Base-by-base conservation (phyloP, 2,888 invertebrate species). In the Griposia aprilina region DNA sequence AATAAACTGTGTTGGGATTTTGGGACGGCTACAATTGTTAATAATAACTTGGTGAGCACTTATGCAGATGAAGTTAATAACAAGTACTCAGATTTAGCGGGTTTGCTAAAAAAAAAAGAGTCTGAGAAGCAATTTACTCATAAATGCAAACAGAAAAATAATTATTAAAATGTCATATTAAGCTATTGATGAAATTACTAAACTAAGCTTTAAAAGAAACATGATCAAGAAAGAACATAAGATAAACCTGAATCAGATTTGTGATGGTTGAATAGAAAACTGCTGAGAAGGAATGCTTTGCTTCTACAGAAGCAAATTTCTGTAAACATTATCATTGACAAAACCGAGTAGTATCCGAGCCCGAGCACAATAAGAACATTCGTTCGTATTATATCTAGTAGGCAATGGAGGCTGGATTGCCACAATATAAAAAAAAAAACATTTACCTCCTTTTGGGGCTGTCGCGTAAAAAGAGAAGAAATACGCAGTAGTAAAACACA, bases 1-100 rank as follows among this genome's bases (percentile, higher is more conserved):
- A 76, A 82, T 79, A 67, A 82, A 67, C 45, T 66, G 23, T 59
- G 57, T 30, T 45, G 15, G 20, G 20, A 69, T 41, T n/a, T 59
- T 36, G 11, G 17, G 8, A 59, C 36, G 20, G 50, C n/a, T 52
- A 48, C 52, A 8, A 15, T 65, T n/a, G 36, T 81, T 41, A 55
- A 30, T 52, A 55, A 30, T 57, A 17, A 59, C 23, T n/a, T 57
- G n/a, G 13, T 59, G n/a, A 75, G 30, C n/a, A 81, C 45, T 81
- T 79, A 52, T 17, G 17, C 13, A 20, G 52, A 55, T 48, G 13
- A 52, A 62, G 30, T 23, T 30, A 57, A 45, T 60, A n/a, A 60
- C 30, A 68, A 30, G 6, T 30, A 55, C 13, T 20, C 26, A 23
- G 13, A 48, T 55, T 36, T 48, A 41, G 4, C 59, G 10, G 0